phyloP scores from a whole-genome alignment of 2,113 vertebrate genomes.

The Misgurnus mizolepis region DNA sequence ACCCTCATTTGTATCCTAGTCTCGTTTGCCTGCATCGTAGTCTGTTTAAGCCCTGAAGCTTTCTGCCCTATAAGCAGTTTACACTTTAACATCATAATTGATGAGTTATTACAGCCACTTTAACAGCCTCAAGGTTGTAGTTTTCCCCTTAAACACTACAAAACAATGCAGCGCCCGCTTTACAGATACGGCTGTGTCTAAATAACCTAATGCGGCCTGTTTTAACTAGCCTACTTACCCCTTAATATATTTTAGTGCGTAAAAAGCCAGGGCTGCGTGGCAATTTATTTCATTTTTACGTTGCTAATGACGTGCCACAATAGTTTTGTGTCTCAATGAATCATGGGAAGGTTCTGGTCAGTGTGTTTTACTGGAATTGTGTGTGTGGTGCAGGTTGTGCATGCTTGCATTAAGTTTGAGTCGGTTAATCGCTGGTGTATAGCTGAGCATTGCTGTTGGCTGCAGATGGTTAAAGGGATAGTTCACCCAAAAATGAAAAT shows the following conservation, averaged over 20 bases:
- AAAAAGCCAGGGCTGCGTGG: not conserved
- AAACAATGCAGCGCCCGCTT: not conserved
- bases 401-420: not conserved
- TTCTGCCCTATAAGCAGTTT: not conserved
- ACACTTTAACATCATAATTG: conserved; percentile 3
- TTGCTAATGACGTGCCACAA: conserved; percentile 24
- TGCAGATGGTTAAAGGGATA: not conserved
- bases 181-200: not conserved
- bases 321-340: conserved; percentile 27
- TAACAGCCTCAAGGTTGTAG: not conserved
- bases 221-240: not conserved
- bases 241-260: conserved; percentile 19
- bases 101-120: conserved; percentile 4
- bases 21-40: conserved; percentile 14
- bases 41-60: conserved; percentile 26
- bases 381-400: not conserved
- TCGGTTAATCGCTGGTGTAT: not conserved
- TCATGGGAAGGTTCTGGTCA: conserved; percentile 3
- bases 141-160: not conserved
- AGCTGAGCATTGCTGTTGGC: not conserved
- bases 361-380: not conserved
- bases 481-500: too few species aligned
- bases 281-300: conserved; percentile 14
- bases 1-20: not conserved
- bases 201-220: not conserved